phyloP scores from a whole-genome alignment of 1,140 invertebrate genomes.

The Temnothorax nylanderi region DNA sequence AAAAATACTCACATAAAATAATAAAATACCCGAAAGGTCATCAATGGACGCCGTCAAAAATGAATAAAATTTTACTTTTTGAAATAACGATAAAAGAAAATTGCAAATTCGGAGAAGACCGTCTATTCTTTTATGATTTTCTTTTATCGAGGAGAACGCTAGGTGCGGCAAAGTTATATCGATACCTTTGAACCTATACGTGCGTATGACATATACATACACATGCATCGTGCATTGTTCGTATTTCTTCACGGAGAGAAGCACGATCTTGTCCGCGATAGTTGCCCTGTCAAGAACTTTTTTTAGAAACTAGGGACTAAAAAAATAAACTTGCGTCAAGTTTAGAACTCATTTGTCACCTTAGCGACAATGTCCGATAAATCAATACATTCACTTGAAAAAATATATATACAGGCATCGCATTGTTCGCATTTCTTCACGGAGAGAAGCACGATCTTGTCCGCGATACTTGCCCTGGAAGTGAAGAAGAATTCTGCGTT shows the following conservation, averaged over 20 bases:
- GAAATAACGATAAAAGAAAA: constrained; percentile 65
- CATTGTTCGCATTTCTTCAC: background rate
- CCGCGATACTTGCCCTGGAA: background rate
- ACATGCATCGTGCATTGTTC: background rate
- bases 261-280: constrained; percentile 1
- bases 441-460: background rate
- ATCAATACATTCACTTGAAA: background rate
- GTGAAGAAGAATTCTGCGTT: background rate
- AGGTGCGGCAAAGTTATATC: background rate
- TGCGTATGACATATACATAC: background rate
- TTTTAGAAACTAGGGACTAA: background rate
- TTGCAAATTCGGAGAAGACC: constrained; percentile 57
- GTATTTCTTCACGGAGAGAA: background rate
- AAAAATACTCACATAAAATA: background rate
- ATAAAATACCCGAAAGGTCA: background rate
- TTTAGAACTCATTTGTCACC: constrained; percentile 2
- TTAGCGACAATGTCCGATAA: background rate
- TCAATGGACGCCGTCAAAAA: constrained; percentile 14
- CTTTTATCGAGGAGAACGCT: background rate
- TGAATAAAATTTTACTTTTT: constrained; percentile 24
- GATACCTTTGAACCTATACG: background rate
- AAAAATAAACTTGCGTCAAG: background rate
- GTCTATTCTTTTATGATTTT: constrained; percentile 34
- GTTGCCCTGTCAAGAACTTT: background rate
- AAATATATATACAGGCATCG: background rate